These are phyloP conservation scores for Pycnonotus jocosus DNA, from an alignment of 2,113 vertebrate species.

Conservation along the genomic window DNA sequence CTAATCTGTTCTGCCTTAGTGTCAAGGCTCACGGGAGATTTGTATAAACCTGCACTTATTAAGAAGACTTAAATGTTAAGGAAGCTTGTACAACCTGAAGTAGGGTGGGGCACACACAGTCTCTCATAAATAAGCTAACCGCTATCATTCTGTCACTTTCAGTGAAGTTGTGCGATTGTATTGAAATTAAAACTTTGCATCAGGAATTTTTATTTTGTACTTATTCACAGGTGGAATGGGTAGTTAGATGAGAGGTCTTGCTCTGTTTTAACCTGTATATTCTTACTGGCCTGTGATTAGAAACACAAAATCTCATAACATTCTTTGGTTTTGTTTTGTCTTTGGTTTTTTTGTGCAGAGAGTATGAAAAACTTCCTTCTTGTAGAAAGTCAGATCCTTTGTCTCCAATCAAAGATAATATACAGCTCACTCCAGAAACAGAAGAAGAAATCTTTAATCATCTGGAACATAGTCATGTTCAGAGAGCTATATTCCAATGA, in stretches of 20 bases:
- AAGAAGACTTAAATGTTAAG: background rate
- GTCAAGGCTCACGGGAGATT: background rate
- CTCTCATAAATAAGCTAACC: background rate
- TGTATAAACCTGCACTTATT: background rate
- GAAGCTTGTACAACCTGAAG: background rate
- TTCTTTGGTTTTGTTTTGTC: background rate
- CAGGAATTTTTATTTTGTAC: background rate
- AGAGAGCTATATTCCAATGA: conserved; percentile 72
- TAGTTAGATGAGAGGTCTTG: background rate
- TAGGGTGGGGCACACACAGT: background rate
- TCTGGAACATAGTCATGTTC: conserved; percentile 18
- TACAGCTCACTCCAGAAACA: conserved; percentile 71
- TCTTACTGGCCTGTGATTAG: background rate
- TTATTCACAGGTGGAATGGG: background rate
- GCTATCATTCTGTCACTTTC: background rate
- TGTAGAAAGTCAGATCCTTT: conserved; percentile 75
- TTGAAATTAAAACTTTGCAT: background rate
- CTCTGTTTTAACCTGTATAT: background rate
- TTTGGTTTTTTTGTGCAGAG: conserved; percentile 64
- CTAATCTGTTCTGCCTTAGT: background rate
- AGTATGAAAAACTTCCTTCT: conserved; percentile 71
- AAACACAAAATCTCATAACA: background rate
- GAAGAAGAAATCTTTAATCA: conserved; percentile 70
- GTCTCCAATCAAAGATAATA: conserved; percentile 82
- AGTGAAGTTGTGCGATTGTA: background rate